Evolutionary conservation across 2,113 vertebrate species (phyloP), one percentile per base, ranked within the genome.

Genomic region (Deroptyus accipitrinus): DNA sequence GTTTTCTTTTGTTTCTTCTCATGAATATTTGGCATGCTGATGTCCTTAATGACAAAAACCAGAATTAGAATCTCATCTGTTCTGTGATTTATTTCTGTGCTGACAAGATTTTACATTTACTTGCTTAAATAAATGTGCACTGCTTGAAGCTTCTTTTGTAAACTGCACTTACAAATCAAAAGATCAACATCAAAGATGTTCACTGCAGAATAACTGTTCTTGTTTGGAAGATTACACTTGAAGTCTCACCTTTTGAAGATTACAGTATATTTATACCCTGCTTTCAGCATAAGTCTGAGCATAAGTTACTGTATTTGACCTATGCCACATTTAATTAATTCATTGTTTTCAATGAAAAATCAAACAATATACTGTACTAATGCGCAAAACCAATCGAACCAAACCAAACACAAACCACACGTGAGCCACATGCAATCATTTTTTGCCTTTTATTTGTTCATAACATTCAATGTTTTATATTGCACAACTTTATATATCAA

Each of bases 91-190:
- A 84, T 61, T 93, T 94, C 59, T 67, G 30, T 79, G 46, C 51
- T 88, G 83, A 37, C 64, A 92, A 68, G 57, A 76, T 83, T 94
- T 92, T 66, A 64, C 67, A 67, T 70, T 41, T 92, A 72, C 78
- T 96, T 94, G 76, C 63, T 95, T 90, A 85, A 92, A 91, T 85
- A 92, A 88, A 90, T 70, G 39, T 79, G 61, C 44, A 15, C 13
- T 85, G 61, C 51, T 94, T 92, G 76, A 77, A 77, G 54, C 28
- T 88, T 33, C 31, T 70, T 94, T 92, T 93, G 8, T 78, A 86
- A 93, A 70, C 41, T 90, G 25, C 73, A 57, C 86, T 90, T 94
- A 72, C 63, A 86, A 95, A 78, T 92, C 86, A 88, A 78, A 84
- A 84, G 25, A 51, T 75, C 61, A 67, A 4, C 83, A 94, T 94